Conservation (phyloP, 2,888 invertebrate genomes). For the Brenthis ino region DNA sequence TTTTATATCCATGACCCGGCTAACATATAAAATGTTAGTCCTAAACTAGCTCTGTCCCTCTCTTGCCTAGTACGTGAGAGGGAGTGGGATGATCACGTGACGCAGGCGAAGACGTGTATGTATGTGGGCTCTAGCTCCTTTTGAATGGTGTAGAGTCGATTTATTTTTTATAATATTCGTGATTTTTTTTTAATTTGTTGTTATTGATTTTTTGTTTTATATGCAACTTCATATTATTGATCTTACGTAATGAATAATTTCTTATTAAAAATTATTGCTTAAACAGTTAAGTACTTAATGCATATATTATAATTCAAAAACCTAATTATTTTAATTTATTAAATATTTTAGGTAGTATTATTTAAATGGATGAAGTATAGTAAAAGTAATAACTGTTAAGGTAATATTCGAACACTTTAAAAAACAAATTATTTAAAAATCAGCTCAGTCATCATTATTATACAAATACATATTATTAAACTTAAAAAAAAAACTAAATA, state of each 20-base stretch:
- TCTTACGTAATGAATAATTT: no score
- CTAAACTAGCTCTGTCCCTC: conserved; percentile 66
- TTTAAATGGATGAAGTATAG: no score
- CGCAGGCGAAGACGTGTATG: conserved; percentile 64
- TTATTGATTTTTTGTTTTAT: neutral
- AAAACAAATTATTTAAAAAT: no score
- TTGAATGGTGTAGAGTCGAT: conserved; percentile 53
- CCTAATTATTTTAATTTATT: no score
- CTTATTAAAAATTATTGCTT: no score
- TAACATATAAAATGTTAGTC: conserved; percentile 82
- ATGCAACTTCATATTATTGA: no score
- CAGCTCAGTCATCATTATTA: no score
- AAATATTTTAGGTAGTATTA: no score
- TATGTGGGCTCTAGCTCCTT: conserved; percentile 59
- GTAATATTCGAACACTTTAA: no score
- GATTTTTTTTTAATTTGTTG: neutral
- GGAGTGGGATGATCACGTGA: conserved; percentile 65
- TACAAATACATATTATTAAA: conserved; percentile 8
- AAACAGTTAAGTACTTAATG: no score
- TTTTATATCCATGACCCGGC: conserved; percentile 83
- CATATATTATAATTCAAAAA: no score
- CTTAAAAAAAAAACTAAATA: conserved; percentile 9
- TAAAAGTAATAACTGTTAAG: no score
- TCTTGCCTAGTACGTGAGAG: conserved; percentile 56
- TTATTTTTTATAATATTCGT: neutral